Base-by-base conservation (phyloP, 2,113 vertebrate genomes). In the Chaenocephalus aceratus region DNA sequence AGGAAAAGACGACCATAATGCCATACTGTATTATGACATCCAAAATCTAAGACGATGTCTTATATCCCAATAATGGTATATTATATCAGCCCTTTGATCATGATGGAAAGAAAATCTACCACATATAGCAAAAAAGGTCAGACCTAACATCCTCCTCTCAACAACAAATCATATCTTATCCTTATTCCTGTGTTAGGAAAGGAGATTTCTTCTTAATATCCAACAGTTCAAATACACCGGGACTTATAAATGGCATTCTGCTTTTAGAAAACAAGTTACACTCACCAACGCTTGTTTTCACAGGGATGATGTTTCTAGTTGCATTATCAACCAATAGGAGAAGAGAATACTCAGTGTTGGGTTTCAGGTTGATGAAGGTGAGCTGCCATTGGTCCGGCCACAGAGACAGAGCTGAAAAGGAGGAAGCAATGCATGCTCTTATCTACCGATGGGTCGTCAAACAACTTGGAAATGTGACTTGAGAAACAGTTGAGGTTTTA, bases 241-340 rank as follows among this genome's bases (percentile, higher is more conserved):
- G 45, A 49, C 30, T 1, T 15, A 30, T 16, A 30, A 16, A 23
- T 45, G 4, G 16, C 14, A 26, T 30, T 34, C 15, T 58, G 56
- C 36, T 58, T 26, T 45, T 9, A 45, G 4, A 23, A 41, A 41
- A n/a, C 14, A 10, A 46, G 26, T 16, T 16, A 36, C 16, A 81
- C 88, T 80, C 65, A 93, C 93, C 88, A 1, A 75, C 69, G 16
- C n/a, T 3, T 16, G 92, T 94, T 4, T 1, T 85, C 56, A 92
- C 11, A 0, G 61, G 14, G 54, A 76, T 1, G 5, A 48, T 77
- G 53, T 14, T 59, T 46, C 26, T 86, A 10, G 85, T 21, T 30
- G 21, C 30, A 0, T 80, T 34, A 12, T 88, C 90, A 8, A 78
- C 64, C 72, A 56, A 3, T 7, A 80, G 84, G 6, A 54, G 5